Evolutionary conservation across 2,797 vertebrate genomes (phyloP), one percentile per base, ranked within the genome.

Genomic region (Arnoldichthys spilopterus): DNA sequence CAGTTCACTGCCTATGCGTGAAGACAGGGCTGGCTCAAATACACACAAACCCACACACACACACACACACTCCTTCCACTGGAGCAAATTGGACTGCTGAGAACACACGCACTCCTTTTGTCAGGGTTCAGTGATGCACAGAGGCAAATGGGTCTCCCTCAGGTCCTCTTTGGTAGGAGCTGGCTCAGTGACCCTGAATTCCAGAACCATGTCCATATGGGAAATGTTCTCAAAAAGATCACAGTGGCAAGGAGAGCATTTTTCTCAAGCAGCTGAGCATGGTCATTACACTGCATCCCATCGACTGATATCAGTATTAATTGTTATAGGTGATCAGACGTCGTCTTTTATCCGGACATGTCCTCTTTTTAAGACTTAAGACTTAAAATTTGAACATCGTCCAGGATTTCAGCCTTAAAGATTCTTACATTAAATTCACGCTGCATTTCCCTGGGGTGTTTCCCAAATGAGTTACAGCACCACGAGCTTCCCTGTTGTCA

Each of bases 1-100:
- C 84, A 86, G 84, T 84, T 84, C 76, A 83, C 82, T 85, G 86
- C 78, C 75, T 66, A 84, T 84, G 73, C 43, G 85, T 74, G 81
- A 62, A 74, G 51, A 30, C 51, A 78, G 67, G 79, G 78, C 26
- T 68, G 77, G 24, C 40, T 69, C 66, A 30, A 49, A 69, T 4
- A 51, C 16, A n/a, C 49, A 51, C 49, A 51, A 2, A 51, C 49
- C 11, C 49, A 51, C 49, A 51, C 49, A 24, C 53, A 56, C 54
- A 58, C 83, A 73, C 79, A 82, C 77, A 74, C 85, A 77, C 79
- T 82, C 84, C 82, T 30, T 73, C 54, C 54, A 30, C 26, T 32
- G 43, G 43, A 79, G 81, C 68, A 88, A 82, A 86, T 87, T 81
- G 84, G 84, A 74, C 63, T 26, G 58, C 61, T 47, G 22, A 47